Base-by-base conservation (phyloP, 2,113 vertebrate genomes). In the Herpailurus yagouaroundi region DNA sequence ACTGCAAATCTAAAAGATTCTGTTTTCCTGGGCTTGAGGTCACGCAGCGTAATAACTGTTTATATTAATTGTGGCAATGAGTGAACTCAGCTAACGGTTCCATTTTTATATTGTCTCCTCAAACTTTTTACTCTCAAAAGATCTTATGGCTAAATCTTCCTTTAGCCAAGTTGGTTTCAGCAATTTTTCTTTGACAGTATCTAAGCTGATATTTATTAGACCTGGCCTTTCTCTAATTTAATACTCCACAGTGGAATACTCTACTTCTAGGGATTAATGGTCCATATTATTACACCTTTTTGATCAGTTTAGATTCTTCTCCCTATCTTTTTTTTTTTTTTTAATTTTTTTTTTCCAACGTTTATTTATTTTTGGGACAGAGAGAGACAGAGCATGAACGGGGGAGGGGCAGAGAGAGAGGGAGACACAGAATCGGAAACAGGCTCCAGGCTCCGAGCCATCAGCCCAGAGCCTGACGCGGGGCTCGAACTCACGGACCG, bases 201-300 rank as follows among this genome's bases (percentile, higher is more conserved):
- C 79, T 88, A 79, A 88, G 94, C 38, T 74, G 80, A 83, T 96
- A 96, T 91, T 96, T 97, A 96, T 97, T 84, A 94, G 90, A 33
- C 41, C 11, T 25, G 8, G n/a, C 96, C 74, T 88, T 93, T 89
- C 68, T 80, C 93, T 66, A 92, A 9, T 95, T 81, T 92, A 85
- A 82, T 84, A 63, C 11, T 84, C 57, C 25, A 84, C 60, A 57
- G 57, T 15, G 38, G 83, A 77, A 52, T 14, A 33, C 21, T 57
- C 69, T 84, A 55, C 48, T 89, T 88, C 69, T 9, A 52, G 55
- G 80, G 57, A 87, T 97, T 96, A 97, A 97, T 91, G 85, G 68
- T 41, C 95, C 74, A 1, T 86, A 31, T 80, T 69, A 94, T 96
- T 66, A 50, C 11, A 48, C 36, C 33, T 83, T 97, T 96, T 85